Evolutionary conservation across 2,797 vertebrate species (phyloP).

Genomic region (Myoxocephalus aenaeus): DNA sequence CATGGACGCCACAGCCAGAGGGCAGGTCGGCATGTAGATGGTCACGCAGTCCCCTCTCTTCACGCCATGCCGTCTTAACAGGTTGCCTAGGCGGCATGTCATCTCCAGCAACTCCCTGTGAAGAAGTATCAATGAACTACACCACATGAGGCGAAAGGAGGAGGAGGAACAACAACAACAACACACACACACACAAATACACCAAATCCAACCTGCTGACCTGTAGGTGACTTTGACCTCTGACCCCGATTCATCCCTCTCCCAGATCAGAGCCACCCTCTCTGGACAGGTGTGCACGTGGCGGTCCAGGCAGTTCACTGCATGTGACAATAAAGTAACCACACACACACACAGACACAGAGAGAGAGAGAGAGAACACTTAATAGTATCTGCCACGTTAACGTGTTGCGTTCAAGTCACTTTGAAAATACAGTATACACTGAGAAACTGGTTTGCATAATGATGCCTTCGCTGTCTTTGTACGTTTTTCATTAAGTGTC

Average conservation of each 20-base stretch:
- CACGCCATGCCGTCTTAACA: constrained; percentile 88
- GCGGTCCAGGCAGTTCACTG: constrained; percentile 97
- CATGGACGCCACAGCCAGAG: constrained; percentile 93
- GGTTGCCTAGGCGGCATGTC: constrained; percentile 95
- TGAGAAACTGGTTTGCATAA: not conserved
- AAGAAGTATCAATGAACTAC: not conserved
- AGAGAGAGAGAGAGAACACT: not conserved
- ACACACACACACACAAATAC: not conserved
- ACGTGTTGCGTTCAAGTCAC: constrained; percentile 20
- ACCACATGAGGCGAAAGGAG: not conserved
- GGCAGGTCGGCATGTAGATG: constrained; percentile 94
- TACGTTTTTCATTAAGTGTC: no score
- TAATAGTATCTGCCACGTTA: not conserved
- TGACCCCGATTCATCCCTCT: constrained; percentile 92
- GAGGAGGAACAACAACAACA: not conserved
- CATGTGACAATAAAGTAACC: constrained; percentile 2
- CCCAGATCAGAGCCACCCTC: constrained; percentile 94
- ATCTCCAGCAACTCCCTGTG: constrained; percentile 92
- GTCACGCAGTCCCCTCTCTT: constrained; percentile 91
- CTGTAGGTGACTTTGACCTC: constrained; percentile 93
- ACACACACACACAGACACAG: not conserved
- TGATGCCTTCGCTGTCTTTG: not conserved
- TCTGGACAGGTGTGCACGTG: constrained; percentile 88
- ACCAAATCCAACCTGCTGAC: constrained; percentile 69
- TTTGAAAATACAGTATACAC: not conserved